Evolutionary conservation across 2,888 invertebrate species (phyloP).

Genomic region (Metellina segmentata): DNA sequence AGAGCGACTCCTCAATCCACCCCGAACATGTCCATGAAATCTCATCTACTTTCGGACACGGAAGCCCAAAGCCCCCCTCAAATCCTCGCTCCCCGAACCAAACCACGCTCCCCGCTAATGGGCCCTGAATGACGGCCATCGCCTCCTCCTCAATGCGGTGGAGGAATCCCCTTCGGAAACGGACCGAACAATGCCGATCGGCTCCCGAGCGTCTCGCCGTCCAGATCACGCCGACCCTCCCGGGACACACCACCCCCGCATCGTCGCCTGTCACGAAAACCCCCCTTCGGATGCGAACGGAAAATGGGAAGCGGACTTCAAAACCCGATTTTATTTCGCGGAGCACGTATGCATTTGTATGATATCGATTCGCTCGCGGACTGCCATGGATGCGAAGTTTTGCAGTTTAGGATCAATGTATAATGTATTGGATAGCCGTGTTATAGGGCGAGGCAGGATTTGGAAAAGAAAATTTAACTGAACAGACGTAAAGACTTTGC

Average conservation of each 20-base stretch:
- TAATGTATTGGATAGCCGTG: too few species aligned
- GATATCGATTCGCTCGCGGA: slow-evolving; percentile 41
- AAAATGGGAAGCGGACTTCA: background rate
- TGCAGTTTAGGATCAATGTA: too few species aligned
- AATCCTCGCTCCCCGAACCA: too few species aligned
- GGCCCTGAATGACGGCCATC: too few species aligned
- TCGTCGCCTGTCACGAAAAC: slow-evolving; percentile 11
- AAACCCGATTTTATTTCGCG: slow-evolving; percentile 6
- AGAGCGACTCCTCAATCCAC: too few species aligned
- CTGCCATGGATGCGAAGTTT: background rate
- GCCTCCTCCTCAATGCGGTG: background rate
- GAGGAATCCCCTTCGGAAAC: background rate
- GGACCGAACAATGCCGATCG: slow-evolving; percentile 29
- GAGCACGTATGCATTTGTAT: slow-evolving; percentile 29
- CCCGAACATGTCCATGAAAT: too few species aligned
- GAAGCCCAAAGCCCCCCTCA: too few species aligned
- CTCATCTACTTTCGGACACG: too few species aligned
- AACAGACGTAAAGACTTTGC: too few species aligned
- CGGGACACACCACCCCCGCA: slow-evolving; percentile 7
- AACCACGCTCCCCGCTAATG: too few species aligned
- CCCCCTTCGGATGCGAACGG: background rate
- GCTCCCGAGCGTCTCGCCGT: background rate
- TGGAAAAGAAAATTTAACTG: too few species aligned
- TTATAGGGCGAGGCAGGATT: too few species aligned
- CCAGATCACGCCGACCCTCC: slow-evolving; percentile 18